A percentile compares a stretch with the other conserved stretches of the same genome.
Conservation (phyloP, 2,113 vertebrate genomes). For the Ptilonorhynchus violaceus region DNA sequence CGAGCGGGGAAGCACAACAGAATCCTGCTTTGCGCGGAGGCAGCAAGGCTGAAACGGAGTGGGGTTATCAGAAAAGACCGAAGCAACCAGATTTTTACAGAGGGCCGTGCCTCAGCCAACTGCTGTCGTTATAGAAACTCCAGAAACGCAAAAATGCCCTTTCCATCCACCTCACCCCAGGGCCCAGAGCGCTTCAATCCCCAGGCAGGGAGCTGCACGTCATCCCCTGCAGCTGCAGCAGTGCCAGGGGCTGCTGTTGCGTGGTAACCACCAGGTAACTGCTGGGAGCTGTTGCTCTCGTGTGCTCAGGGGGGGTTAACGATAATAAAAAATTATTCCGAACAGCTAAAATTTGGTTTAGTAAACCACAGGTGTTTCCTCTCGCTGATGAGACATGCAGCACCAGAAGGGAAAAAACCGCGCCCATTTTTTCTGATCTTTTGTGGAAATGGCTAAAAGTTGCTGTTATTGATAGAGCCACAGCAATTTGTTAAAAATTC, state of each 20-base stretch:
- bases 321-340: too few species aligned
- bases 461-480: background rate
- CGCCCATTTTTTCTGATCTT: background rate
- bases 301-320: background rate
- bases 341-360: background rate
- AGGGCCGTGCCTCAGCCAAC: background rate
- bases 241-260: constrained; percentile 27
- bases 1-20: background rate
- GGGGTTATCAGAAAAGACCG: background rate
- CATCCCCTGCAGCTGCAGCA: background rate
- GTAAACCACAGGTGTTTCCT: background rate
- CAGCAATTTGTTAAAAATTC: background rate
- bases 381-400: background rate
- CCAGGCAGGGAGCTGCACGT: background rate
- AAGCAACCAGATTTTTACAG: background rate
- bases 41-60: background rate
- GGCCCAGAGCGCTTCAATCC: background rate
- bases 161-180: too few species aligned
- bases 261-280: constrained; percentile 50
- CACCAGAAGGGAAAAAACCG: background rate
- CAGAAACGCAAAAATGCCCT: too few species aligned
- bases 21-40: background rate
- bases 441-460: background rate
- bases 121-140: constrained; percentile 3
- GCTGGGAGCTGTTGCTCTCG: background rate